Conservation (phyloP, 2,797 vertebrate genomes). For the Sebastes aleutianus region DNA sequence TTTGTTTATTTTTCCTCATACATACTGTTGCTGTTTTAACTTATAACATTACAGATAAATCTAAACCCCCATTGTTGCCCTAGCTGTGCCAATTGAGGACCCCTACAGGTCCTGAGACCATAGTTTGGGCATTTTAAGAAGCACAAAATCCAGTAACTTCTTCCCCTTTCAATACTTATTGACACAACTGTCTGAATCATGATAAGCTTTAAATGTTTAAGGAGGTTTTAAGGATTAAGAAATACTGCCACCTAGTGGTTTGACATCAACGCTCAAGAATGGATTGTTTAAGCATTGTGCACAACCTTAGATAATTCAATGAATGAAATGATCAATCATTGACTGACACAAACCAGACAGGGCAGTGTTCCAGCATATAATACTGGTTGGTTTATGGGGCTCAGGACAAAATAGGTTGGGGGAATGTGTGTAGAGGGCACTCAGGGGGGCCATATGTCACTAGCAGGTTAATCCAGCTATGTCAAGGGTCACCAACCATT, state of each 20-base stretch:
- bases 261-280: background rate
- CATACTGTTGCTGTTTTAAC: background rate
- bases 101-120: background rate
- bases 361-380: background rate
- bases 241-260: slow-evolving; percentile 12
- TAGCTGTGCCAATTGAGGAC: no score
- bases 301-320: background rate
- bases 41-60: background rate
- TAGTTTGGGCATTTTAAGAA: background rate
- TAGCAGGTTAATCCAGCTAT: background rate
- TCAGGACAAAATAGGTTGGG: background rate
- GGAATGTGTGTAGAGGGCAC: background rate
- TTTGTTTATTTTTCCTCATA: background rate
- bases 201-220: no score
- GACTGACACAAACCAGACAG: background rate
- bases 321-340: background rate
- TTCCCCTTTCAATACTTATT: background rate
- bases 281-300: background rate
- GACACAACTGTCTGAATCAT: background rate
- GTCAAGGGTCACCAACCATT: background rate
- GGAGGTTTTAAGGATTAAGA: background rate
- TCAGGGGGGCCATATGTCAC: background rate
- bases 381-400: background rate
- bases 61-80: background rate
- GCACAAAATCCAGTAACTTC: background rate